Evolutionary conservation across 1,140 invertebrate genomes (phyloP).

Genomic region (Zaprionus tsacasi): DNA sequence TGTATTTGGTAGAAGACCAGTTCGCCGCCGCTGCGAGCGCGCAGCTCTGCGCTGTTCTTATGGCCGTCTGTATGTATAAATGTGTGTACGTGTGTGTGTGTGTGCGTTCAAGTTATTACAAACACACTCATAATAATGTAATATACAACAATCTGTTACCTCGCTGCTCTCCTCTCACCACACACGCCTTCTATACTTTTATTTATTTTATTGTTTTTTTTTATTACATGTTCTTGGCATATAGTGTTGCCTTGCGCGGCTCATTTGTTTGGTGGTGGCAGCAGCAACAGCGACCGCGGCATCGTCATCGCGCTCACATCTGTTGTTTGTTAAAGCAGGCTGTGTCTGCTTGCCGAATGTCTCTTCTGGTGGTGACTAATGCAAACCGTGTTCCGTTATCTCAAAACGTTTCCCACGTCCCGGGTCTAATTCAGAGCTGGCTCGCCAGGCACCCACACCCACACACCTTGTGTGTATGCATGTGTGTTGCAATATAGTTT

Average conservation of each 20-base stretch:
- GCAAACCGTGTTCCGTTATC: conserved; percentile 55
- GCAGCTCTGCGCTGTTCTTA: conserved; percentile 38
- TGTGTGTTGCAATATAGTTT: conserved; percentile 50
- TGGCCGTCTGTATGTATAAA: conserved; percentile 30
- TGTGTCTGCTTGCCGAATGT: conserved; percentile 34
- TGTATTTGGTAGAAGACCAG: conserved; percentile 56
- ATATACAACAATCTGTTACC: conserved; percentile 16
- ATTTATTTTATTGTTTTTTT: conserved; percentile 33
- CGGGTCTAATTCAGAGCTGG: conserved; percentile 33
- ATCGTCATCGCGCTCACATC: conserved; percentile 47
- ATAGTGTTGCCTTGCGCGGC: conserved; percentile 25
- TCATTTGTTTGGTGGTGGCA: conserved; percentile 39
- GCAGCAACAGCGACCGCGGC: background rate
- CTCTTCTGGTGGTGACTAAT: conserved; percentile 49
- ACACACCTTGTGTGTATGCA: conserved; percentile 8
- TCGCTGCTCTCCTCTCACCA: conserved; percentile 42
- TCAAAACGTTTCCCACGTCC: conserved; percentile 54
- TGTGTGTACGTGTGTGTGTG: conserved; percentile 8
- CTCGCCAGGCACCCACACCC: conserved; percentile 6
- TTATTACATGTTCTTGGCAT: conserved; percentile 46
- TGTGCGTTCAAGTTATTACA: conserved; percentile 20
- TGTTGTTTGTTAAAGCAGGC: conserved; percentile 58
- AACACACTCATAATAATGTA: conserved; percentile 17
- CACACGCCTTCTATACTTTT: conserved; percentile 32
- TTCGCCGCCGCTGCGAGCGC: conserved; percentile 52